Percentiles rank a stretch among this genome's conserved stretches.
phyloP scores from a whole-genome alignment of 2,113 vertebrate species.

The Cyprinodon tularosa region DNA sequence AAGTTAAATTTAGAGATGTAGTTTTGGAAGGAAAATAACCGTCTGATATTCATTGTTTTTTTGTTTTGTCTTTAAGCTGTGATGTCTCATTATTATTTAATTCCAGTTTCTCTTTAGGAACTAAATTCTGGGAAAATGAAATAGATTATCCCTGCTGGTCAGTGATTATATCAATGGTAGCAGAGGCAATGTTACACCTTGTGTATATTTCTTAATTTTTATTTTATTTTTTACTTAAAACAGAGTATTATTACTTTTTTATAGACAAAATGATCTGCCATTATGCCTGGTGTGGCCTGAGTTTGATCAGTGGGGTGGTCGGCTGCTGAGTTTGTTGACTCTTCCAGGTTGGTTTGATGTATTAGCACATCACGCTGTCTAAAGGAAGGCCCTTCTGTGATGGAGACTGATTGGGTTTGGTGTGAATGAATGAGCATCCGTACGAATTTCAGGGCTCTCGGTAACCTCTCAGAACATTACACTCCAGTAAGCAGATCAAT shows the following conservation, averaged over 20 bases:
- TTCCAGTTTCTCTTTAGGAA: neutral
- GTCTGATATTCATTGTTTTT: too few species aligned
- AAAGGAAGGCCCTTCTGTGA: neutral
- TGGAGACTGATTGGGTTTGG: neutral
- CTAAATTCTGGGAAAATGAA: neutral
- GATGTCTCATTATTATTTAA: too few species aligned
- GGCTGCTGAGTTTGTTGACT: neutral
- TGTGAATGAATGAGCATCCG: neutral
- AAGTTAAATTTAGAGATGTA: too few species aligned
- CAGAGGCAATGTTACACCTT: neutral
- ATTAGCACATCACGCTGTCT: neutral
- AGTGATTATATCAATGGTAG: neutral
- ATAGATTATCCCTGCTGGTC: neutral
- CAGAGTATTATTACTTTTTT: neutral
- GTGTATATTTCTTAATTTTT: too few species aligned
- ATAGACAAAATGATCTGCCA: neutral
- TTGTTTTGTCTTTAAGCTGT: too few species aligned
- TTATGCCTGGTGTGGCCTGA: neutral
- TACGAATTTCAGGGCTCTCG: neutral
- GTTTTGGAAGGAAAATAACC: too few species aligned
- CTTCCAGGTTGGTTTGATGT: neutral
- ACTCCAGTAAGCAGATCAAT: neutral
- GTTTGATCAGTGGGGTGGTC: neutral
- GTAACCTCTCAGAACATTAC: neutral
- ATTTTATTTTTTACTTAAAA: neutral